These are phyloP conservation scores for Lasiommata megera DNA, from an alignment of 2,888 invertebrate genomes.

Conservation along the genomic window DNA sequence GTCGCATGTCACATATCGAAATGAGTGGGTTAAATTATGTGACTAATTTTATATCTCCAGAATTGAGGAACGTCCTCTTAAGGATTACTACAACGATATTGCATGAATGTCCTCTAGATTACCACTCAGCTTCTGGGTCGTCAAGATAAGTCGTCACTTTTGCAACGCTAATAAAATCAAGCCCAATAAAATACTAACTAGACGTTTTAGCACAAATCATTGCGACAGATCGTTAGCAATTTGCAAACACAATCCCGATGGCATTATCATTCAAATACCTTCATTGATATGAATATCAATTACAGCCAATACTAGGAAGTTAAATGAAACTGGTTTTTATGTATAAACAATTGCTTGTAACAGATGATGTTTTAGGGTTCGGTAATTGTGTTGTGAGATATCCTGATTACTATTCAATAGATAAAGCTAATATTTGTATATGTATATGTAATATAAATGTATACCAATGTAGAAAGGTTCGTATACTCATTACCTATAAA, in stretches of 20 bases:
- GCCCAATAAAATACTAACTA: neutral
- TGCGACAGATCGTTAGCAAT: conserved; percentile 16
- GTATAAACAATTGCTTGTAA: conserved; percentile 5
- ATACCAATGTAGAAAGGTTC: too few relatives aligned
- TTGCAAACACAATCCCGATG: conserved; percentile 14
- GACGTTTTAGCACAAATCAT: conserved; percentile 1
- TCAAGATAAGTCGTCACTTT: neutral
- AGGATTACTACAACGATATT: too few relatives aligned
- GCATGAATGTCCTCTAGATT: neutral
- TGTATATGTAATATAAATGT: too few relatives aligned
- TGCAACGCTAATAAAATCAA: neutral
- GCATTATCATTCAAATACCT: conserved; percentile 13
- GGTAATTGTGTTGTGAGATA: too few relatives aligned
- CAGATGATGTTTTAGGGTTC: conserved; percentile 1
- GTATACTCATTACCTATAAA: too few relatives aligned
- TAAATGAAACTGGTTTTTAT: conserved; percentile 9
- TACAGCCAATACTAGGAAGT: conserved; percentile 18
- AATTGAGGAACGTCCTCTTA: too few relatives aligned
- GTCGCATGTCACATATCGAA: too few relatives aligned
- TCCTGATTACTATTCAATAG: too few relatives aligned
- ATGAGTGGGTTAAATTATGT: too few relatives aligned
- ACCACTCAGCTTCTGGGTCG: neutral
- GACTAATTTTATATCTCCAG: too few relatives aligned
- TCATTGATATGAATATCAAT: conserved; percentile 17
- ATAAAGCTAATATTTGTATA: too few relatives aligned